Conservation (phyloP, 2,888 invertebrate species). For the Geophilus truncorum region DNA sequence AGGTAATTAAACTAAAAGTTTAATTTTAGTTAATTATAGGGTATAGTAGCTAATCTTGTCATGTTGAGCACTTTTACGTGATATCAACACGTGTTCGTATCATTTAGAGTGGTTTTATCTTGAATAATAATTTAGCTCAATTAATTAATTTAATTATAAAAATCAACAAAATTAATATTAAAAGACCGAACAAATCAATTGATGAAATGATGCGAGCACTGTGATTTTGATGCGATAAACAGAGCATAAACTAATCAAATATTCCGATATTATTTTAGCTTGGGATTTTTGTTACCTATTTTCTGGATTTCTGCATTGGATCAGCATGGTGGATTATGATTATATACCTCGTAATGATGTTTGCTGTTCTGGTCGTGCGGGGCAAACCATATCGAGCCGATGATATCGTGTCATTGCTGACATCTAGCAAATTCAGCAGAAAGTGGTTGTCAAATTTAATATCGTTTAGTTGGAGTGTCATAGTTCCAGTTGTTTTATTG, state of each 20-base stretch:
- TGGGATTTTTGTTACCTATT: conserved; percentile 75
- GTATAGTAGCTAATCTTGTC: too few relatives aligned
- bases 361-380: conserved; percentile 45
- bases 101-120: too few relatives aligned
- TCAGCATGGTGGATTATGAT: conserved; percentile 83
- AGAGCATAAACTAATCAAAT: too few relatives aligned
- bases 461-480: conserved; percentile 76
- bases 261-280: conserved; percentile 56
- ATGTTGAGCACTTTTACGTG: too few relatives aligned
- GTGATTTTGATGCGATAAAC: too few relatives aligned
- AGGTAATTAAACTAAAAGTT: conserved; percentile 54
- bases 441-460: conserved; percentile 41
- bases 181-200: too few relatives aligned
- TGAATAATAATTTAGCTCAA: too few relatives aligned
- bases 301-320: conserved; percentile 75
- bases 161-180: too few relatives aligned
- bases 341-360: conserved; percentile 57
- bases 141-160: not conserved
- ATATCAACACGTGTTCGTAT: not conserved
- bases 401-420: conserved; percentile 59
- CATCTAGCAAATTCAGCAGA: conserved; percentile 51
- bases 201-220: too few relatives aligned
- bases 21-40: not conserved
- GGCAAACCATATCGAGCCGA: conserved; percentile 74
- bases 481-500: conserved; percentile 73